Base-by-base conservation (phyloP, 2,888 invertebrate species). In the Darwinula stevensoni region DNA sequence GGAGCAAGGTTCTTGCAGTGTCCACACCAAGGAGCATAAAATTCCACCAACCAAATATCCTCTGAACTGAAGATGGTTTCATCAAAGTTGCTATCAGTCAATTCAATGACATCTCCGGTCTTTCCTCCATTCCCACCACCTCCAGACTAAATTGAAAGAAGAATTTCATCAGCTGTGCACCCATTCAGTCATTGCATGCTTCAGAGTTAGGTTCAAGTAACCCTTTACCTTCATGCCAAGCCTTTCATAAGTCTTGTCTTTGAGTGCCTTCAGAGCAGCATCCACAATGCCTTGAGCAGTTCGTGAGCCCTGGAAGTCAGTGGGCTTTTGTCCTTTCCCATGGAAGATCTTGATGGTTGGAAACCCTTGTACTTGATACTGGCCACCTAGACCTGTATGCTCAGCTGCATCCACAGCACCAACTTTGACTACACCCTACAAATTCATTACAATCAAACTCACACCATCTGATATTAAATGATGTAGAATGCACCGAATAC, bases 1-100 rank as follows among this genome's bases (percentile, higher is more conserved):
- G 94, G 94, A 33, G 75, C 91, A 33, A 97, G 58, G 48, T 72
- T 84, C 57, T 94, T 91, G 56, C 88, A 88, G 52, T 88, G 86
- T 4, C 86, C 84, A 51, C 86, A 88, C 75, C 86, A 86, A 4
- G 58, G 60, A 4, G 94, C 94, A 53, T 67, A 94, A 61, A 97
- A 94, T 54, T 94, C 91, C 2, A 99, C 84, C 41, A 97, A 54
- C 88, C 91, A 94, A 51, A 86, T 62, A 46, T 94, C 91, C 12
- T 91, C 78, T 30, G 84, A 84, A 42, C 78, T 62, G 41, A 91
- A 50, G 12, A 99, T 91, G 33, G 72, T 52, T 49, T 75, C 68
- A 39, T 88, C 74, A 52, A 97, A 97, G 59, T 97, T 97, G 39
- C 68, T 64, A 50, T 97, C 94, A 0, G 94, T 97, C 38, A 99